Conservation (phyloP, 2,113 vertebrate genomes). For the Rana temporaria region DNA sequence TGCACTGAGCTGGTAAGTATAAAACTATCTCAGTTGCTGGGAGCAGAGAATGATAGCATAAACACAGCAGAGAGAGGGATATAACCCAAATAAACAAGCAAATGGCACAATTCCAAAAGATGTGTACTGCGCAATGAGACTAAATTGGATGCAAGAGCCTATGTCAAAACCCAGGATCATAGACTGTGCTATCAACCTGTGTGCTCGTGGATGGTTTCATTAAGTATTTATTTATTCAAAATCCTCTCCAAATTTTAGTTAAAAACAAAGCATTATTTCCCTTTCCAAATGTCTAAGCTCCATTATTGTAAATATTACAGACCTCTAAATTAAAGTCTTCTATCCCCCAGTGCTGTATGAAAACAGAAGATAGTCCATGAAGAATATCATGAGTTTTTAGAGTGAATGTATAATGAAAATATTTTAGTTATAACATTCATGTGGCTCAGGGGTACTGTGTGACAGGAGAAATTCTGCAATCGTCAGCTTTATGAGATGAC, state of each 20-base stretch:
- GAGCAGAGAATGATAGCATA: too few species aligned
- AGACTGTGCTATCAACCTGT: not conserved
- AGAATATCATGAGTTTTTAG: not conserved
- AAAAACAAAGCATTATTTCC: not conserved
- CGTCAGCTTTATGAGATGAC: not conserved
- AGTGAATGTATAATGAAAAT: constrained; percentile 3
- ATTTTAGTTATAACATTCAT: not conserved
- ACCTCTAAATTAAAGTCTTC: not conserved
- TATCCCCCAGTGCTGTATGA: not conserved
- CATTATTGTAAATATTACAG: constrained; percentile 17
- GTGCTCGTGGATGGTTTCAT: not conserved
- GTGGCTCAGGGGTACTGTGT: not conserved
- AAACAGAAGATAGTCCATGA: constrained; percentile 6
- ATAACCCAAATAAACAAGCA: too few species aligned
- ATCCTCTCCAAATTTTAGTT: constrained; percentile 13
- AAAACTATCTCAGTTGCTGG: too few species aligned
- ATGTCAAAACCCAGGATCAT: not conserved
- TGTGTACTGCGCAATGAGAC: not conserved
- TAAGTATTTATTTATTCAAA: constrained; percentile 5
- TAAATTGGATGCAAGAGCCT: not conserved
- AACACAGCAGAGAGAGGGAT: too few species aligned
- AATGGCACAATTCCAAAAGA: too few species aligned
- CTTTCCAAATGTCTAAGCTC: not conserved
- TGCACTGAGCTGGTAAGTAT: too few species aligned
- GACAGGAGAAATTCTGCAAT: not conserved